A percentile compares a stretch with the other conserved stretches of the same genome.
Evolutionary conservation across 2,888 invertebrate genomes (phyloP).

Genomic region (Polyommatus iphigenia): DNA sequence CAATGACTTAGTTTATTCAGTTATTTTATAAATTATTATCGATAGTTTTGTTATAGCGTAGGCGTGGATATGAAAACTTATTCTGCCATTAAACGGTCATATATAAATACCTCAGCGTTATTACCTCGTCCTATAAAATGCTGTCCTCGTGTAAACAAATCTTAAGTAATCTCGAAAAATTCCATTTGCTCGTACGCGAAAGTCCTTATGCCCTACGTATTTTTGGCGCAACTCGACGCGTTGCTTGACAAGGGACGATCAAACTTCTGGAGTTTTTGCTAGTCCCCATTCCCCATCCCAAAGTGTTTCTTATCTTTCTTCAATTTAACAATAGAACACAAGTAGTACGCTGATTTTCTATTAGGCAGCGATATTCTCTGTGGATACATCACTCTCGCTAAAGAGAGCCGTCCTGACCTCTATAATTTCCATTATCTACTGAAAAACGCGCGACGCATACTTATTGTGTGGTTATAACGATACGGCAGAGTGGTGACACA

Average conservation of each 20-base stretch:
- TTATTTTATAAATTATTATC: constrained; percentile 1
- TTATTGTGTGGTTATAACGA: neutral
- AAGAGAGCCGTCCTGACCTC: neutral
- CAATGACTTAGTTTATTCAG: neutral
- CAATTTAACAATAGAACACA: neutral
- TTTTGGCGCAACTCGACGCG: neutral
- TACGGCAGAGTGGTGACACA: neutral
- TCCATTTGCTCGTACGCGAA: neutral
- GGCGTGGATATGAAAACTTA: constrained; percentile 10
- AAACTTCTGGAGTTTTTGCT: neutral
- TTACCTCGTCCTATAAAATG: neutral
- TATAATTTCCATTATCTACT: neutral
- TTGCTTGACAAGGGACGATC: neutral
- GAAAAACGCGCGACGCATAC: neutral
- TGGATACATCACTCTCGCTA: neutral
- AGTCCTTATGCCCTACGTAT: neutral
- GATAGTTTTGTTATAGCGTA: neutral
- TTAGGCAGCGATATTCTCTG: neutral
- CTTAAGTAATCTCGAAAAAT: neutral
- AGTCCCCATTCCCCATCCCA: neutral
- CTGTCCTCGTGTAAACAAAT: neutral
- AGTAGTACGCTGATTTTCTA: neutral
- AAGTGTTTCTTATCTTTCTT: neutral
- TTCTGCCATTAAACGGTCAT: neutral
- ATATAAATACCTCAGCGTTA: neutral